phyloP scores from a whole-genome alignment of 2,888 invertebrate genomes.

The Psylliodes chrysocephalus region DNA sequence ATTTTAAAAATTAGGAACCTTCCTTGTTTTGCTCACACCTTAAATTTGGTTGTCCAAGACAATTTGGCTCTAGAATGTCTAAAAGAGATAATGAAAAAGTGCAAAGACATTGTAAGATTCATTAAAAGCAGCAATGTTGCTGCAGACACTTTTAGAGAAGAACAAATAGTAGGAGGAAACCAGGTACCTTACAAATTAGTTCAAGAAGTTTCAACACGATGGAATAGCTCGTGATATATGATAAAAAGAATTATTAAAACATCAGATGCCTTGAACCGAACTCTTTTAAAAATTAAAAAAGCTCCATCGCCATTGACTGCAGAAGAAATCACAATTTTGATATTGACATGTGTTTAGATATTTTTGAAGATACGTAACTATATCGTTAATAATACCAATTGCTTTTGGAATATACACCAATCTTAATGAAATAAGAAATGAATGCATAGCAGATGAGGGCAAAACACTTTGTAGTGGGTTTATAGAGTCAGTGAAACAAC shows the following conservation, averaged over 20 bases:
- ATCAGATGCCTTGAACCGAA: conserved; percentile 25
- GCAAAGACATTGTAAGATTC: no score
- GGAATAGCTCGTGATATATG: conserved; percentile 38
- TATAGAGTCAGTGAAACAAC: neutral
- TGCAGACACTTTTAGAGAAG: no score
- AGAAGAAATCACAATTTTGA: conserved; percentile 33
- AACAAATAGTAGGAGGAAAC: no score
- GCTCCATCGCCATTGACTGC: conserved; percentile 32
- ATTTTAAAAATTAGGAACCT: no score
- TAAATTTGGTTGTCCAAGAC: conserved; percentile 37
- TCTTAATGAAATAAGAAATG: neutral
- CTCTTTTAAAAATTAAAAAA: conserved; percentile 33
- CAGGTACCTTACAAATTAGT: no score
- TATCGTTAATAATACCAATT: conserved; percentile 17
- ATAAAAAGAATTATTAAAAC: conserved; percentile 32
- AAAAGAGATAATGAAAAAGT: conserved; percentile 23
- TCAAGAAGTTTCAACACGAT: conserved; percentile 35
- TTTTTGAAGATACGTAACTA: conserved; percentile 31
- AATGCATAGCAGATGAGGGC: conserved; percentile 23
- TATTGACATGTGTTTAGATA: conserved; percentile 20
- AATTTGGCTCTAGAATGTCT: conserved; percentile 13
- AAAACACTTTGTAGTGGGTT: no score
- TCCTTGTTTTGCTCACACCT: no score
- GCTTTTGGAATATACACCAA: conserved; percentile 20
- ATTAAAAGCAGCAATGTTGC: no score